Evolutionary conservation across 37 sponge, comb jelly and placozoan genomes (phyloP).

Genomic region (Spongilla lacustris): DNA sequence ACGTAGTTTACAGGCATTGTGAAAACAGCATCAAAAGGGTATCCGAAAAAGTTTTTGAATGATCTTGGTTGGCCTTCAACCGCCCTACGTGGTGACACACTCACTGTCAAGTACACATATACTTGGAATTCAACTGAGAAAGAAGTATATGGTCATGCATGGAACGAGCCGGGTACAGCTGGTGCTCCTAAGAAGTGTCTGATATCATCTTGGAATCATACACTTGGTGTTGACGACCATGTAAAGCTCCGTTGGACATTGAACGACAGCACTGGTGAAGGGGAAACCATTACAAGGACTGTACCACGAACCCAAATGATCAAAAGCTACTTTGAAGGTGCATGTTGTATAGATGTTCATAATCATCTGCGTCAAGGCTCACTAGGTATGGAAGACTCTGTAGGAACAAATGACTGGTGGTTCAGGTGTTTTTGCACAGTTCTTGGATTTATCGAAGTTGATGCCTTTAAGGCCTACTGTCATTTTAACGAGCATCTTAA

Average conservation of each 20-base stretch:
- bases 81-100: not conserved
- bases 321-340: not conserved
- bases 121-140: not conserved
- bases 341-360: not conserved
- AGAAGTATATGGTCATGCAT: not conserved
- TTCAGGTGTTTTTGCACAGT: not conserved
- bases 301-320: not conserved
- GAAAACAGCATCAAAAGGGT: constrained; percentile 1
- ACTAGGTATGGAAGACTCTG: not conserved
- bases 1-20: not conserved
- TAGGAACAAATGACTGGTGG: not conserved
- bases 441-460: not conserved
- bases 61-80: not conserved
- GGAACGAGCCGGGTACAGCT: not conserved
- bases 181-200: not conserved
- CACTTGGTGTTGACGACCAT: not conserved
- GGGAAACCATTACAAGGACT: not conserved
- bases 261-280: not conserved
- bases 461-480: not conserved
- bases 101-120: not conserved
- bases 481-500: not conserved
- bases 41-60: not conserved
- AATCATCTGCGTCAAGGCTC: not conserved
- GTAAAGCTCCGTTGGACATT: no score
- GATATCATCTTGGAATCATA: not conserved